phyloP scores from a whole-genome alignment of 2,797 vertebrate species.

The Hydrophis major region DNA sequence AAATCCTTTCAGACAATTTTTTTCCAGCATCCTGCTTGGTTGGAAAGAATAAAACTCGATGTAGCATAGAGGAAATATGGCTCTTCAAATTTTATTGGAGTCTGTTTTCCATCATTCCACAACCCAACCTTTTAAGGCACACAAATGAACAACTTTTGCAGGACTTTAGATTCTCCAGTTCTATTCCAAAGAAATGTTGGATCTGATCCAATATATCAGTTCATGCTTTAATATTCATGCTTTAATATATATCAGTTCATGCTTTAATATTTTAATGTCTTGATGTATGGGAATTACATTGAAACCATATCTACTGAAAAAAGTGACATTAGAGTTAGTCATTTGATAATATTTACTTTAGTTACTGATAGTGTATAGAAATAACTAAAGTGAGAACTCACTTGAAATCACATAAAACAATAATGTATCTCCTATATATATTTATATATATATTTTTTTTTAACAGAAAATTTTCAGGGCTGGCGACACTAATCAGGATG shows the following conservation, averaged over 20 bases:
- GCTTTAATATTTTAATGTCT: neutral
- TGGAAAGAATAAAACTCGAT: neutral
- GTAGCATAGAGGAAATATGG: neutral
- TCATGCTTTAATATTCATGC: neutral
- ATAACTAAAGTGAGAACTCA: neutral
- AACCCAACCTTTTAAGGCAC: neutral
- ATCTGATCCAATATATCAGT: neutral
- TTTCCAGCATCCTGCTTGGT: neutral
- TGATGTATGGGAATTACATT: neutral
- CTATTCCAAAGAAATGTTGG: neutral
- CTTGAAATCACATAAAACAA: neutral
- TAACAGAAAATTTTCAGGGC: constrained; percentile 89
- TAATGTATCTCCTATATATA: neutral
- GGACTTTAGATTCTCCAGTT: neutral
- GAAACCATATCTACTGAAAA: neutral
- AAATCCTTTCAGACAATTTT: neutral
- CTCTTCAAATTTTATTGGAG: neutral
- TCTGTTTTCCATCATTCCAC: neutral
- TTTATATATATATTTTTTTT: constrained; percentile 13
- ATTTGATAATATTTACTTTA: neutral
- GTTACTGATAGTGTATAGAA: neutral
- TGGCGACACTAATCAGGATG: constrained; percentile 85
- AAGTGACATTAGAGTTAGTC: neutral
- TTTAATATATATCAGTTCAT: neutral
- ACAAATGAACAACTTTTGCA: neutral